These are phyloP conservation scores for Onychomys torridus DNA, from an alignment of 2,797 vertebrate species.

Conservation along the genomic window DNA sequence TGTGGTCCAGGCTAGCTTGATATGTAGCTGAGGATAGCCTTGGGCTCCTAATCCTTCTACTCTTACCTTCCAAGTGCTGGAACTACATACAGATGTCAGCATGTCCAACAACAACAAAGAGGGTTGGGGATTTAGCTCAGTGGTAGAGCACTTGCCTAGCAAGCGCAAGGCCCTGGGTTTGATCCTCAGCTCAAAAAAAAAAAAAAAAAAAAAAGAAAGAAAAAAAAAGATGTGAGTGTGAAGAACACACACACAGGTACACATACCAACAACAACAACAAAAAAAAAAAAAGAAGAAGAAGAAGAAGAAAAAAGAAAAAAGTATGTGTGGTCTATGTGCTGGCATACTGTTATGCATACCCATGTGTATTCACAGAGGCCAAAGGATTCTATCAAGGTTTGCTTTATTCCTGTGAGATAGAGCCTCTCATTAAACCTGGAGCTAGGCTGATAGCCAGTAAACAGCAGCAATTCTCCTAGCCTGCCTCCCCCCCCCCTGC, in stretches of 20 bases:
- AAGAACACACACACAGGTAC: no score
- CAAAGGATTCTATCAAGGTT: not conserved
- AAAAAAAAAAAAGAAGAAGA: not conserved
- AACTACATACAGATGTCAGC: no score
- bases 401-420: not conserved
- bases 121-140: no score
- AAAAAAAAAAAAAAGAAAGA: no score
- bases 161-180: no score
- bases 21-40: not conserved
- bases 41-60: not conserved
- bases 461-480: not conserved
- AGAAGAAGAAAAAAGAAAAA: no score
- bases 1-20: not conserved
- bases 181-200: no score
- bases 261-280: not conserved
- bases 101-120: no score
- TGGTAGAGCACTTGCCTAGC: no score
- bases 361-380: no score
- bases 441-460: not conserved
- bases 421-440: not conserved
- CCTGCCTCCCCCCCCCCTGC: not conserved
- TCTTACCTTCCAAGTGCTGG: not conserved
- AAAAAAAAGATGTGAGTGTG: no score
- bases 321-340: not conserved
- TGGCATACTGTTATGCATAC: not conserved